These are phyloP conservation scores for Strigops habroptila DNA, from an alignment of 2,113 vertebrate genomes.

Conservation along the genomic window DNA sequence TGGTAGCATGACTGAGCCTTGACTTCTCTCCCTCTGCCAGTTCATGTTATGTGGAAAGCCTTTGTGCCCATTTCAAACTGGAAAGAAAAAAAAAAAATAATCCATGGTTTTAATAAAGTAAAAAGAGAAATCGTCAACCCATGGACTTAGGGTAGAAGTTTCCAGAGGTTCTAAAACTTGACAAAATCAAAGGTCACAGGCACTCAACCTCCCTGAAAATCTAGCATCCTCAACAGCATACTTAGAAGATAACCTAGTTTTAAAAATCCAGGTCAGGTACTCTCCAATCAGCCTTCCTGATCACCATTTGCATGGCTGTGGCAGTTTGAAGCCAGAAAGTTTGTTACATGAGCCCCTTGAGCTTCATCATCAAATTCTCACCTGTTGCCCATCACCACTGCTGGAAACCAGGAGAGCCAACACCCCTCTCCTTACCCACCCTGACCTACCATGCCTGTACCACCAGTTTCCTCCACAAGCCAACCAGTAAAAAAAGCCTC, in stretches of 20 bases:
- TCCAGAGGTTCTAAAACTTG: background rate
- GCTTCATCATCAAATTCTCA: background rate
- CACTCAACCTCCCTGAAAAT: background rate
- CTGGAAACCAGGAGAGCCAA: background rate
- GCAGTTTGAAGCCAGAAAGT: background rate
- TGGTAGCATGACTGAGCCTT: background rate
- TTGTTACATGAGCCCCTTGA: background rate
- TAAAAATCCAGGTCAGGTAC: background rate
- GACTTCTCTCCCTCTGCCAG: background rate
- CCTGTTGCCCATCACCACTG: background rate
- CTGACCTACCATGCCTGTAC: background rate
- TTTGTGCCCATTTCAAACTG: background rate
- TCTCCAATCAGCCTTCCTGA: rapidly evolving
- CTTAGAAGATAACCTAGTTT: background rate
- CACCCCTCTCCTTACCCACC: background rate
- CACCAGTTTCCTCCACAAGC: background rate
- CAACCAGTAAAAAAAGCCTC: background rate
- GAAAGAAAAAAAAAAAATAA: background rate
- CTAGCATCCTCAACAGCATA: background rate
- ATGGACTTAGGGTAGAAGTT: background rate
- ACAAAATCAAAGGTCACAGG: background rate
- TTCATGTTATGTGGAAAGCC: background rate
- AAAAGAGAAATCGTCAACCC: no score
- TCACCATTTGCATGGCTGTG: background rate
- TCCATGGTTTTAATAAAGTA: background rate